phyloP scores from a whole-genome alignment of 2,797 vertebrate genomes.

The Capromys pilorides region DNA sequence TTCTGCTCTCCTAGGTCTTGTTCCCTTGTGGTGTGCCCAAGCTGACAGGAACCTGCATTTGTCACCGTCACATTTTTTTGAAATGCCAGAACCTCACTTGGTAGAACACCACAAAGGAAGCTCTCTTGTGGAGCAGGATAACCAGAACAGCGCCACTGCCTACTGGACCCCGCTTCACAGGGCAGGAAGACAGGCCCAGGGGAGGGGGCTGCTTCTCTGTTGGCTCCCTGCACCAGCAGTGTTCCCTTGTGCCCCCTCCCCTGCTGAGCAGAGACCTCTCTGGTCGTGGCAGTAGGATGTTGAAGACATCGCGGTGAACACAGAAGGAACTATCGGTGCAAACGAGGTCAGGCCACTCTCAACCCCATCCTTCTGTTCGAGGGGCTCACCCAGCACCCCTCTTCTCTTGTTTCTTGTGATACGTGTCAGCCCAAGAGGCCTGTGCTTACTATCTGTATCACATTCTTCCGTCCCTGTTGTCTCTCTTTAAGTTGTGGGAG shows the following conservation, averaged over 20 bases:
- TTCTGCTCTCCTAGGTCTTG: not conserved
- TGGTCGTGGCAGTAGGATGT: not conserved
- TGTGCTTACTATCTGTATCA: not conserved
- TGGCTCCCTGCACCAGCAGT: accelerated
- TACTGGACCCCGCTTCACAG: not conserved
- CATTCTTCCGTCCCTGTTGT: not conserved
- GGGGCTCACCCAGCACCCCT: not conserved
- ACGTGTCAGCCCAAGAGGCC: not conserved
- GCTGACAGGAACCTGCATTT: not conserved
- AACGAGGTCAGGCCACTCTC: not conserved
- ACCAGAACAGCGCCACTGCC: not conserved
- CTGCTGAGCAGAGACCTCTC: not conserved
- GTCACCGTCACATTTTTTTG: not conserved
- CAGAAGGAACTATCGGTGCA: not conserved
- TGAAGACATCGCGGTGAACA: not conserved
- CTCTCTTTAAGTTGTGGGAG: not conserved
- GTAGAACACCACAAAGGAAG: not conserved
- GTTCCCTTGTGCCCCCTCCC: not conserved
- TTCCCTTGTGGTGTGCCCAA: not conserved
- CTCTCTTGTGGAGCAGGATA: not conserved
- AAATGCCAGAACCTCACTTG: not conserved
- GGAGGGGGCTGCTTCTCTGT: not conserved
- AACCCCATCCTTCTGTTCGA: not conserved
- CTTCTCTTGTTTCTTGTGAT: not conserved
- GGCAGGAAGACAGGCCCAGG: not conserved